phyloP scores from a whole-genome alignment of 2,113 vertebrate genomes.

The Pomatorhinus ruficollis region DNA sequence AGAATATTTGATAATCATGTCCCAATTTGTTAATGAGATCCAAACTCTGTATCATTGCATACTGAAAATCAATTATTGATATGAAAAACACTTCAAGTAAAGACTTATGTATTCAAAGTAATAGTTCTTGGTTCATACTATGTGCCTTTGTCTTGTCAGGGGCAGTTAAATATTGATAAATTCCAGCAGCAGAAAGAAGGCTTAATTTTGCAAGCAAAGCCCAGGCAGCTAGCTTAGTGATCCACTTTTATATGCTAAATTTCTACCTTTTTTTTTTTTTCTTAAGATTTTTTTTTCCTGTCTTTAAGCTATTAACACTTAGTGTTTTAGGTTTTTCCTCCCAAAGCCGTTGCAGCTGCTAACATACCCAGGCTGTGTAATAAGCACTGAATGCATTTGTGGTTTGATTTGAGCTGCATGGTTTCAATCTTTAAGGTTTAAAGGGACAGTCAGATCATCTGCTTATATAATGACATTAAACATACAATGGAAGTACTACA shows the following conservation, averaged over 20 bases:
- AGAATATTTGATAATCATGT: background rate
- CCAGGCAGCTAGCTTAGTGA: background rate
- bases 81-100: background rate
- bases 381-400: background rate
- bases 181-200: conserved; percentile 3
- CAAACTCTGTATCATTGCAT: background rate
- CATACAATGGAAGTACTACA: background rate
- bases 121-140: conserved; percentile 13
- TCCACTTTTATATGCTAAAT: background rate
- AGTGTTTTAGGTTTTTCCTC: background rate
- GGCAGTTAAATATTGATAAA: conserved; percentile 64
- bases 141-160: conserved; percentile 31
- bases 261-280: background rate
- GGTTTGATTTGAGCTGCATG: background rate
- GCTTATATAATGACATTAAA: background rate
- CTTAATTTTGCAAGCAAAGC: conserved; percentile 22
- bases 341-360: background rate
- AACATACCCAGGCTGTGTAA: background rate
- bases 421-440: background rate
- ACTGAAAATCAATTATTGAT: conserved; percentile 33
- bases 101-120: background rate
- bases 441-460: background rate
- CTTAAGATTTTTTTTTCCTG: background rate
- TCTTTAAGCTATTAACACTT: background rate
- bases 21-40: background rate